Percentiles rank a stretch among this genome's conserved stretches.
Conservation (phyloP, 2,113 vertebrate species). For the Microcebus murinus region DNA sequence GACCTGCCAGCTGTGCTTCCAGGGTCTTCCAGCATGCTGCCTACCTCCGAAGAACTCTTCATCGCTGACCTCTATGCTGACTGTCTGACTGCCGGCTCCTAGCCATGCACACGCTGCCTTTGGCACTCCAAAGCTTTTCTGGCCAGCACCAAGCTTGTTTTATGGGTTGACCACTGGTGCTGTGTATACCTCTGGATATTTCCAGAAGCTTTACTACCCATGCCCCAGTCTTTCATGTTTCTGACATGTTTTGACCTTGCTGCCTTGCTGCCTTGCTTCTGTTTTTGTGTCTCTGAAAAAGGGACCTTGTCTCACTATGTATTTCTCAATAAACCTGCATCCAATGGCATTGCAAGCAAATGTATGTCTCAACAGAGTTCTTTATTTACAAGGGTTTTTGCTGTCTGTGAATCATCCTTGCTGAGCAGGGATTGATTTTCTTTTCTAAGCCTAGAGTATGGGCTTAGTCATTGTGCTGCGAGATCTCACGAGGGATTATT, state of each 20-base stretch:
- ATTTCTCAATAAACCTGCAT: conserved; percentile 73
- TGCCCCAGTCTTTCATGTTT: background rate
- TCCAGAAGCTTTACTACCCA: background rate
- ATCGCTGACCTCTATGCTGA: background rate
- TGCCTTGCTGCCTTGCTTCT: conserved; percentile 27
- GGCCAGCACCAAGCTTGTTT: conserved; percentile 1
- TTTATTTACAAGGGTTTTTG: conserved; percentile 15
- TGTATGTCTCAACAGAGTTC: conserved; percentile 31
- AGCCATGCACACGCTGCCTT: background rate
- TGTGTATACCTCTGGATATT: background rate
- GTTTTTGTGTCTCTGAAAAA: conserved; percentile 30
- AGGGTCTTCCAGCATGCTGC: conserved; percentile 37
- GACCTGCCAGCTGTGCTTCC: conserved; percentile 42
- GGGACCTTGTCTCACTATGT: conserved; percentile 24
- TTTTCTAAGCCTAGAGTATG: background rate
- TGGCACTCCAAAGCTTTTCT: background rate
- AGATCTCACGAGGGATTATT: background rate
- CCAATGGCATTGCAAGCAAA: conserved; percentile 65
- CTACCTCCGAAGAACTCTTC: background rate
- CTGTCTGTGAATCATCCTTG: background rate
- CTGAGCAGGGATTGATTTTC: background rate
- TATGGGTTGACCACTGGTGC: conserved; percentile 18
- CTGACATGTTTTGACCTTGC: background rate
- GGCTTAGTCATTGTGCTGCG: background rate
- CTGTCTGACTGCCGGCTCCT: conserved; percentile 32